Base-by-base conservation (phyloP, 2,113 vertebrate species). In the Aphyosemion australe region DNA sequence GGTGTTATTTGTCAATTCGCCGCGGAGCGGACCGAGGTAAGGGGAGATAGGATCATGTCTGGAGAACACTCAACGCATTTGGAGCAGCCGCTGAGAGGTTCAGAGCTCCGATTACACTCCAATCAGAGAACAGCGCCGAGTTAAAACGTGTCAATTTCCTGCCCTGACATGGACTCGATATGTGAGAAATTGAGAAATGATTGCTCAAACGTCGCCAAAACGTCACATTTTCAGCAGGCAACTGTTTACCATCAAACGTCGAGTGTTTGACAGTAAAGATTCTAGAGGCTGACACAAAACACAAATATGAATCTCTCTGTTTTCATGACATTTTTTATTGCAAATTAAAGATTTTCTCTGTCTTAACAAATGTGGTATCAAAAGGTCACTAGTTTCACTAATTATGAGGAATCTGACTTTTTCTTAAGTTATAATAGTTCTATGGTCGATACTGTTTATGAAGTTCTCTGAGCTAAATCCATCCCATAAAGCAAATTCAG, bases 1-100 rank as follows among this genome's bases (percentile, higher is more conserved):
- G 77, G 83, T 76, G 81, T 87, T 87, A 90, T 89, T 89, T 86
- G 82, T 85, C 86, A 85, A 89, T 90, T 89, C 84, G 70, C 73
- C 15, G 18, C 6, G 54, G 72, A 76, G 47, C n/a, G 41, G 69
- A 65, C 37, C 74, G 74, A 74, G 70, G 84, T 21, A 62, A 81
- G 18, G 60, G 55, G 62, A 80, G 81, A 84, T 84, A 54, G 84
- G 84, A 88, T 91, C 86, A 76, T 83, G 89, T 77, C 85, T 83
- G 79, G 64, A 78, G 84, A 81, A 68, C 77, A 82, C 82, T 84
- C 83, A 76, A 75, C 84, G 83, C 82, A 87, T 88, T 88, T 79
- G 81, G 85, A 11, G 21, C 59, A 65, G 60, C 41, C 34, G 19
- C 65, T 39, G 75, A 75, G 69, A 87, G 76, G 76, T 73, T 73